phyloP scores from a whole-genome alignment of 2,797 vertebrate genomes.

The Lemur catta region DNA sequence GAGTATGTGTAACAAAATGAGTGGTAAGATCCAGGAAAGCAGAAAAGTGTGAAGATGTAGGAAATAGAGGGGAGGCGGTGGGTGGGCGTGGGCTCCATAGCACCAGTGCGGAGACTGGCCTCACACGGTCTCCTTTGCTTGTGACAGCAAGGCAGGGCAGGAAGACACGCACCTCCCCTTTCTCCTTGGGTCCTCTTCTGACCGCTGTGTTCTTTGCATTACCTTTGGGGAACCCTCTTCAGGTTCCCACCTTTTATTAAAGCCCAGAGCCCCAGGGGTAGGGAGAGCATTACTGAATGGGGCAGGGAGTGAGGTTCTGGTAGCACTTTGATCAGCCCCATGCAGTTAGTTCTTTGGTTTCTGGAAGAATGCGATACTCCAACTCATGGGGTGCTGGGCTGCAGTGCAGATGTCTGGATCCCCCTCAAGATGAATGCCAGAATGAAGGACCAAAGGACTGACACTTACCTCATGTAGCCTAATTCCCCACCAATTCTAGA shows the following conservation, averaged over 20 bases:
- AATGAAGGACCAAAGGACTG: not conserved
- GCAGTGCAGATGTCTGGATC: not conserved
- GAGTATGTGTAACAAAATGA: not conserved
- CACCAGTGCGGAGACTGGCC: not conserved
- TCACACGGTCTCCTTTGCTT: not conserved
- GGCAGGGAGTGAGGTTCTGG: not conserved
- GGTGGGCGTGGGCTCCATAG: too few relatives aligned
- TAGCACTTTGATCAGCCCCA: not conserved
- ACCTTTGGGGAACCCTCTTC: not conserved
- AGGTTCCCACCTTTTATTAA: not conserved
- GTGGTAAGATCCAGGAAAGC: not conserved
- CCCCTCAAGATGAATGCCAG: not conserved
- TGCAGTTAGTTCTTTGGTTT: not conserved
- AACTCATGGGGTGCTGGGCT: not conserved
- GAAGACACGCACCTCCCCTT: not conserved
- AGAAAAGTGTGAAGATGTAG: not conserved
- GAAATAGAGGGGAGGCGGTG: not conserved
- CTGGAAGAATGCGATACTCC: not conserved
- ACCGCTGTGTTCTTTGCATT: not conserved
- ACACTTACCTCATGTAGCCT: too few relatives aligned
- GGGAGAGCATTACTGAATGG: not conserved
- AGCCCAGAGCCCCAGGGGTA: not conserved
- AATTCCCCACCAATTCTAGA: not conserved
- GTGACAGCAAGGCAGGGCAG: not conserved
- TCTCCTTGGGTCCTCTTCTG: not conserved